Conservation (phyloP, 2,888 invertebrate species). For the Apamea crenata region DNA sequence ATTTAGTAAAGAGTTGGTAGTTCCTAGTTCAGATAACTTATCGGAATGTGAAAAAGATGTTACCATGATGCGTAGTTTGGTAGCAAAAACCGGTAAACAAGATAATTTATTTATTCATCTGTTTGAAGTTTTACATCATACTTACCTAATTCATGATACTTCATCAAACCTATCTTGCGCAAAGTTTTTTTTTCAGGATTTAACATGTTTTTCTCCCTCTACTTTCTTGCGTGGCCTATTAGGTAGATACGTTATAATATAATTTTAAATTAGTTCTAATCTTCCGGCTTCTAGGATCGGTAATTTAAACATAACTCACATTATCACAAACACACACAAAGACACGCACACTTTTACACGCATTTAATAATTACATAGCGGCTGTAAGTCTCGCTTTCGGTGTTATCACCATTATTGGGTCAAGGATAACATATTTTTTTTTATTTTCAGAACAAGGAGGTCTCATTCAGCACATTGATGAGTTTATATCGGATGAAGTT, state of each 20-base stretch:
- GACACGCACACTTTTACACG: constrained; percentile 38
- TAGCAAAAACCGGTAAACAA: constrained; percentile 48
- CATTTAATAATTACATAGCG: constrained; percentile 14
- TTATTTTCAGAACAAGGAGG: constrained; percentile 56
- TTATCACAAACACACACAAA: constrained; percentile 34
- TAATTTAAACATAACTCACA: constrained; percentile 28
- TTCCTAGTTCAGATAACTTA: background rate
- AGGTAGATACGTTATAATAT: constrained; percentile 21
- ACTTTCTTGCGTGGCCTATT: constrained; percentile 11
- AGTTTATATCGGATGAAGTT: constrained; percentile 68
- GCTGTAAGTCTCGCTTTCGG: constrained; percentile 37
- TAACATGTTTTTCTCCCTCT: constrained; percentile 7
- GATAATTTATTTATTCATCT: constrained; percentile 31
- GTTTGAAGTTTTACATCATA: constrained; percentile 32
- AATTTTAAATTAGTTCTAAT: constrained; percentile 2
- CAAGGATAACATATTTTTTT: background rate
- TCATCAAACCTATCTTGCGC: constrained; percentile 10
- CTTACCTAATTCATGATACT: constrained; percentile 23
- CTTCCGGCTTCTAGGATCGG: constrained; percentile 13
- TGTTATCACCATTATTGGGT: background rate
- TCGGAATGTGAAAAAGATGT: constrained; percentile 13
- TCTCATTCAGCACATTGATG: constrained; percentile 69
- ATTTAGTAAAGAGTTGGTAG: background rate
- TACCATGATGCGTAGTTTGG: constrained; percentile 23
- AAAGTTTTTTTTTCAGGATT: constrained; percentile 1